Base-by-base conservation (phyloP, 2,797 vertebrate genomes). In the Carduelis carduelis region DNA sequence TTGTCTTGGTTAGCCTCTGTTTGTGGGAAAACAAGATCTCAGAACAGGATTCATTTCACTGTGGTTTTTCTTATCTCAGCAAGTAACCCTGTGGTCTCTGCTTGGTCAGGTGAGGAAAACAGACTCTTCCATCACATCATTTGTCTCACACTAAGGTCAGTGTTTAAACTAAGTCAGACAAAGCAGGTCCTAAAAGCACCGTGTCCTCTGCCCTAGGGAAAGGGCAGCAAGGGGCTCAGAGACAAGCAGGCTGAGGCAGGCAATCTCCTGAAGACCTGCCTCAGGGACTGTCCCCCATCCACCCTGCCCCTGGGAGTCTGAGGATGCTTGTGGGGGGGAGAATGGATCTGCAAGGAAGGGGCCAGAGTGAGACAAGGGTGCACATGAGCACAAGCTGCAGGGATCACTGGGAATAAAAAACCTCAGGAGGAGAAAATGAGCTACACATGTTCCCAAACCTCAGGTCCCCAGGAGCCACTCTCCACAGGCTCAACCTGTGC, bases 21-120 rank as follows among this genome's bases (percentile, higher is more conserved):
- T 92, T 92, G 77, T 70, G 64, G 66, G 83, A 74, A 94, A 95
- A 90, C 74, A 87, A 76, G 77, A 90, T 74, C 83, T 93, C 81
- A 34, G 66, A 90, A 32, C 1, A 12, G 80, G 55, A 95, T 88
- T 91, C n/a, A 34, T 94, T 91, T 87, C 69, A 43, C 57, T 75
- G 26, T 3, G 57, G 6, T 30, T 75, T 83, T 55, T 89, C 81
- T 80, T 9, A 78, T 56, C 74, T 46, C 49, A 95, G 39, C 65
- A 52, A 81, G 79, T 78, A 53, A 84, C 86, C 88, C 83, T 63
- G 56, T 59, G 52, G 49, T 90, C 63, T 84, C 80, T 90, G 63
- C 74, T 95, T 84, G 79, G 12, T 82, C 69, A 86, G 72, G 69
- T 75, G 76, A 94, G 79, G 79, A 90, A 86, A 86, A 81, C 35